Evolutionary conservation across 2,888 invertebrate genomes (phyloP).

Genomic region (Luperina testacea): DNA sequence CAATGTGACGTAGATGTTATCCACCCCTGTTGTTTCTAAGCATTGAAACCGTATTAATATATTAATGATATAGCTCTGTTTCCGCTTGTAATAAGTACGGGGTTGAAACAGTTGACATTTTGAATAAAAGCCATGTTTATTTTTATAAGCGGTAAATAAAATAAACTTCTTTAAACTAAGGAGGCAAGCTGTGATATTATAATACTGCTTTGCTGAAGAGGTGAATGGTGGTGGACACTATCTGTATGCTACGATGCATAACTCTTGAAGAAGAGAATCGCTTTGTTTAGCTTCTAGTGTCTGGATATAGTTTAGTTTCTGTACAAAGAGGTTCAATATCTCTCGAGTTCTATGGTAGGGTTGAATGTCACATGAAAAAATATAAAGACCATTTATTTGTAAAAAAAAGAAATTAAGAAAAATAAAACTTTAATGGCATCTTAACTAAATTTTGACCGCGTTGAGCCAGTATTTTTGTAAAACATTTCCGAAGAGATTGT

Average conservation of each 20-base stretch:
- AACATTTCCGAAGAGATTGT: constrained; percentile 8
- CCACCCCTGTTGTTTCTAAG: constrained; percentile 18
- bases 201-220: not conserved
- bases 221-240: not conserved
- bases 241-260: not conserved
- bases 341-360: not conserved
- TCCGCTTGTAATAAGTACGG: not conserved
- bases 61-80: constrained; percentile 12
- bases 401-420: not conserved
- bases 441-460: not conserved
- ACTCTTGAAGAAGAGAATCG: not conserved
- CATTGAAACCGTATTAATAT: constrained; percentile 24
- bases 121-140: not conserved
- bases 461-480: not conserved
- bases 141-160: not conserved
- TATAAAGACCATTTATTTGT: not conserved
- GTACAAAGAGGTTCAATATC: constrained; percentile 7
- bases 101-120: not conserved
- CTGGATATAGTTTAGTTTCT: not conserved
- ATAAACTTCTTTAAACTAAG: not conserved
- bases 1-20: constrained; percentile 21
- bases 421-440: constrained; percentile 11
- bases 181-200: too few species aligned
- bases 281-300: not conserved
- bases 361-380: not conserved